A percentile compares a stretch with the other conserved stretches of the same genome.
Conservation (phyloP, 2,113 vertebrate genomes). For the Pycnonotus jocosus region DNA sequence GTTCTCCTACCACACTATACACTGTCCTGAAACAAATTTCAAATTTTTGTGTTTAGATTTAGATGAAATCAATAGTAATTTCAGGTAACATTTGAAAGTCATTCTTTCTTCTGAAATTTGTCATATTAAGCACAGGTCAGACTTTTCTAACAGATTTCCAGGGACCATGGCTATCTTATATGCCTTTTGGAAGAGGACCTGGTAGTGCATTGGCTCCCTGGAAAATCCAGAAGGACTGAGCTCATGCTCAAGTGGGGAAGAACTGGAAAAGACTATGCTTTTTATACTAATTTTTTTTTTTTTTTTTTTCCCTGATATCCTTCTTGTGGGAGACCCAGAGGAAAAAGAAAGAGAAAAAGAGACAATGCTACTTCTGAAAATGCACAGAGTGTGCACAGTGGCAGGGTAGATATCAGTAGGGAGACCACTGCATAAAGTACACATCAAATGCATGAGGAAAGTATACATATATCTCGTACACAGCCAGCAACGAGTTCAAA, state of each 20-base stretch:
- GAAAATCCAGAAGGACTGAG: neutral
- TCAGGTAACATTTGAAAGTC: neutral
- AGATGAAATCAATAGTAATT: neutral
- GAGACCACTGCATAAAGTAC: neutral
- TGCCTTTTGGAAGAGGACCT: neutral
- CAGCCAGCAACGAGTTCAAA: neutral
- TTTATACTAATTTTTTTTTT: neutral
- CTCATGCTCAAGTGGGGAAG: neutral
- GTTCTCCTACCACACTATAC: neutral
- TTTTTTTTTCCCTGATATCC: accelerated
- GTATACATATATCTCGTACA: neutral
- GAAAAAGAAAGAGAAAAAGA: neutral
- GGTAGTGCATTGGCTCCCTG: neutral
- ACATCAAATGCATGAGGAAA: neutral
- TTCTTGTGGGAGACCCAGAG: neutral
- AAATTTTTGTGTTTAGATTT: neutral
- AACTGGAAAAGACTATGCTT: neutral
- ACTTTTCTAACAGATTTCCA: neutral
- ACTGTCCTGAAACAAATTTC: neutral
- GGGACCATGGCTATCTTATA: neutral
- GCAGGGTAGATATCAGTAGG: neutral
- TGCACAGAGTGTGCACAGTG: no score
- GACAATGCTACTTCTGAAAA: neutral
- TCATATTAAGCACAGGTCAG: neutral
- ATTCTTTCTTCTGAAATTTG: neutral